A percentile compares a stretch with the other conserved stretches of the same genome.
phyloP scores from a whole-genome alignment of 2,113 vertebrate species.

The Ceuthmochares aereus region DNA sequence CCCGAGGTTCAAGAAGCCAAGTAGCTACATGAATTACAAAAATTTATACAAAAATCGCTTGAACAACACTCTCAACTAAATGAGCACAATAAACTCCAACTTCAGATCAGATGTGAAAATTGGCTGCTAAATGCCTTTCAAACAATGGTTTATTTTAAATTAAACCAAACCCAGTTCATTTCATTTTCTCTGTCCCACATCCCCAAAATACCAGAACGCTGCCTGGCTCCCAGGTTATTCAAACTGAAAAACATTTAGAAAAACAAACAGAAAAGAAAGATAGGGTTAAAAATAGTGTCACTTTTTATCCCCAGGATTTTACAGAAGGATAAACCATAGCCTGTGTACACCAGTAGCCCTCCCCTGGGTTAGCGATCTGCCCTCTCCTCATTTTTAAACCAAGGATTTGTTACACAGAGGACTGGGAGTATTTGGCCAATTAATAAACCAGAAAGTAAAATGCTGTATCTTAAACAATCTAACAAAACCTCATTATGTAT shows the following conservation, averaged over 20 bases:
- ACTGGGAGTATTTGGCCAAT: constrained; percentile 18
- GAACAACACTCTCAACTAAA: not conserved
- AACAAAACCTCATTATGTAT: constrained; percentile 21
- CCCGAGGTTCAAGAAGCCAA: constrained; percentile 64
- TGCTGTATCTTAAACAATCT: not conserved
- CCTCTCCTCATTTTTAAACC: constrained; percentile 34
- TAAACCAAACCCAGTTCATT: not conserved
- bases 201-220: not conserved
- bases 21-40: constrained; percentile 54
- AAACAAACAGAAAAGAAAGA: not conserved
- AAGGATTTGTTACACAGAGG: not conserved
- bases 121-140: constrained; percentile 16
- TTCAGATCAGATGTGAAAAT: constrained; percentile 37
- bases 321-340: constrained; percentile 28
- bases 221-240: not conserved
- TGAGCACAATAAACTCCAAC: constrained; percentile 17
- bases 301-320: constrained; percentile 35
- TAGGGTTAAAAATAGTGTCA: not conserved
- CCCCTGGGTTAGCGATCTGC: constrained; percentile 6
- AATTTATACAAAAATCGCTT: constrained; percentile 10
- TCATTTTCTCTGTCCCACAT: not conserved
- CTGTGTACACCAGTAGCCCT: not conserved
- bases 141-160: not conserved
- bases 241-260: not conserved
- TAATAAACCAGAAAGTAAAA: constrained; percentile 56